phyloP scores from a whole-genome alignment of 2,113 vertebrate genomes.

The Macquaria ambigua region DNA sequence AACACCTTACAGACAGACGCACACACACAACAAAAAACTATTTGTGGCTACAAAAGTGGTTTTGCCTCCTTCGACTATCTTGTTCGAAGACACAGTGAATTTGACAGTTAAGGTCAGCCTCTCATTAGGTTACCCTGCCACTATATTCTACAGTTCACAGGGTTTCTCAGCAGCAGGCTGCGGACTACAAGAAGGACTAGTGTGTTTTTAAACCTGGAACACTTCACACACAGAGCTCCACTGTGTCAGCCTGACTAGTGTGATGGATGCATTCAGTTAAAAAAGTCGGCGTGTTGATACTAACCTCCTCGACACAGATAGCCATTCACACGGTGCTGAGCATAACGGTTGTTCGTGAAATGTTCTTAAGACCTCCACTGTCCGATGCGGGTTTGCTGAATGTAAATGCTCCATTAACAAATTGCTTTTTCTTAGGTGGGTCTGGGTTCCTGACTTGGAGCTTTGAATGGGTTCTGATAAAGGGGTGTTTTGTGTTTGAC shows the following conservation, averaged over 20 bases:
- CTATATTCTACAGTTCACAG: conserved; percentile 46
- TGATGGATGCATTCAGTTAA: conserved; percentile 88
- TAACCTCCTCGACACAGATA: conserved; percentile 74
- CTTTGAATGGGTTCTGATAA: conserved; percentile 30
- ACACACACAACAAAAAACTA: background rate
- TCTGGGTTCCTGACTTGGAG: conserved; percentile 22
- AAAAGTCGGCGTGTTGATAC: conserved; percentile 86
- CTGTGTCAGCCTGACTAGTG: conserved; percentile 86
- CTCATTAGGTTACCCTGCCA: conserved; percentile 18
- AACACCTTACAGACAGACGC: background rate
- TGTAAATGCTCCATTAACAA: conserved; percentile 56
- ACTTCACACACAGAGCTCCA: conserved; percentile 72
- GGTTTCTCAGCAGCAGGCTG: conserved; percentile 38
- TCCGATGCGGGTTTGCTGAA: conserved; percentile 49
- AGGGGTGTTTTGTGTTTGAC: conserved; percentile 17
- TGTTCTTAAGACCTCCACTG: conserved; percentile 58
- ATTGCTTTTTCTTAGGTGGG: conserved; percentile 47
- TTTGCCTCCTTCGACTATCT: background rate
- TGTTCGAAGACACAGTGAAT: background rate
- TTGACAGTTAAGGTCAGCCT: background rate
- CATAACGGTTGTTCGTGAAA: conserved; percentile 54
- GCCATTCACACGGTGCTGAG: conserved; percentile 74
- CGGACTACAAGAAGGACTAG: conserved; percentile 50
- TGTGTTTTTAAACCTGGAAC: conserved; percentile 56
- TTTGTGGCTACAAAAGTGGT: background rate